A percentile compares a stretch with the other conserved stretches of the same genome.
phyloP scores from a whole-genome alignment of 2,888 invertebrate species.

The Phengaris alcon region DNA sequence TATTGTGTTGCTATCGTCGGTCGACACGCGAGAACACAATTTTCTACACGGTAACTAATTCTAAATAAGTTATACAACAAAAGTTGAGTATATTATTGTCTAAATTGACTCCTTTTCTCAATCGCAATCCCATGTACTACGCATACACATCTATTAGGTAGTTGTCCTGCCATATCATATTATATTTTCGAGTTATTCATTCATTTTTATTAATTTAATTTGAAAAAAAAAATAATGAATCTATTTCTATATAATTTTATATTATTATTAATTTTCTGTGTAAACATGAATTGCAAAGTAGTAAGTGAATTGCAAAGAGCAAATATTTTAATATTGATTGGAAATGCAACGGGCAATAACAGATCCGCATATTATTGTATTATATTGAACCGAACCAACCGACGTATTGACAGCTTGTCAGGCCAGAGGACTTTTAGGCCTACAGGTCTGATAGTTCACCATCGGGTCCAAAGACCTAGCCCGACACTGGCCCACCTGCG shows the following conservation, averaged over 20 bases:
- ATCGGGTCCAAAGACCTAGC: neutral
- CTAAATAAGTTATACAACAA: slow-evolving; percentile 3
- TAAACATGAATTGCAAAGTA: slow-evolving; percentile 19
- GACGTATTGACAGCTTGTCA: neutral
- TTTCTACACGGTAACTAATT: slow-evolving; percentile 14
- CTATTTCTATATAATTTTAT: too few relatives aligned
- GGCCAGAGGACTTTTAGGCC: neutral
- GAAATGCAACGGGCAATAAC: neutral
- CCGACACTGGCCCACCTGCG: slow-evolving; percentile 34
- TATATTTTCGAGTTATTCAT: neutral
- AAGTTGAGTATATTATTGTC: neutral
- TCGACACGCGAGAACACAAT: slow-evolving; percentile 20
- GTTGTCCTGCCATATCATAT: neutral
- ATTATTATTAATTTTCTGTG: neutral
- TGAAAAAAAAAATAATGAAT: neutral
- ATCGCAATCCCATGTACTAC: too few relatives aligned
- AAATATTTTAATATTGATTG: slow-evolving; percentile 16
- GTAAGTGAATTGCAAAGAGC: neutral
- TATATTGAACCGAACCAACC: slow-evolving; percentile 14
- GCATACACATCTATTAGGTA: neutral
- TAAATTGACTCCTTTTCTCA: neutral
- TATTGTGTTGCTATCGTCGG: slow-evolving; percentile 5
- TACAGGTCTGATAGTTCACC: too few relatives aligned
- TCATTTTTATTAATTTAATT: neutral
- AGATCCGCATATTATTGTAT: slow-evolving; percentile 31